Conservation (phyloP, 2,797 vertebrate genomes). For the Hephaestus fuliginosus region DNA sequence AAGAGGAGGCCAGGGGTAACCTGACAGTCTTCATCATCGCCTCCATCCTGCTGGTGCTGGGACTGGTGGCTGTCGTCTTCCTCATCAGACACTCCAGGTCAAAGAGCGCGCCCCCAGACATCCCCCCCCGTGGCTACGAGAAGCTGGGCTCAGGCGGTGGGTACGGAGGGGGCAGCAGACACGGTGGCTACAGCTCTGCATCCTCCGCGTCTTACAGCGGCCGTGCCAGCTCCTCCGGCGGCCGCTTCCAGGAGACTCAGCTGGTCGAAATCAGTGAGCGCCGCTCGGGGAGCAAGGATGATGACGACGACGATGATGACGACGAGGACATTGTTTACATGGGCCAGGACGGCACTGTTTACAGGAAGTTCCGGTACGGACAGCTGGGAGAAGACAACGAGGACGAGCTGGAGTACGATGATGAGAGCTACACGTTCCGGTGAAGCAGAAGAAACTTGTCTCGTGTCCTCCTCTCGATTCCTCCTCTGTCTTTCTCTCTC, state of each 20-base stretch:
- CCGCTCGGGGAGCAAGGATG: conserved; percentile 63
- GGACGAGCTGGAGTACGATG: conserved; percentile 94
- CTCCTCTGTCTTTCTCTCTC: not conserved
- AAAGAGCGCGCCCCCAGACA: conserved; percentile 76
- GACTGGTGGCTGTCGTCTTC: conserved; percentile 80
- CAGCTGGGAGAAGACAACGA: conserved; percentile 91
- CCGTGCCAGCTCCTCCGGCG: conserved; percentile 69
- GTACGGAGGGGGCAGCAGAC: conserved; percentile 65
- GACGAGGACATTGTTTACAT: conserved; percentile 97
- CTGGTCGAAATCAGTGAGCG: conserved; percentile 88
- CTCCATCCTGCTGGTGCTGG: conserved; percentile 87
- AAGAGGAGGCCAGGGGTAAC: conserved; percentile 77
- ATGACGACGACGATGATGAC: conserved; percentile 80
- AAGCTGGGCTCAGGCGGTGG: conserved; percentile 86
- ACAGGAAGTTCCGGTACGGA: conserved; percentile 94
- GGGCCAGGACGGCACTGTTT: conserved; percentile 95
- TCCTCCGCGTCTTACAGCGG: conserved; percentile 65
- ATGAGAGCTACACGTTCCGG: conserved; percentile 94
- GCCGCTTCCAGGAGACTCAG: conserved; percentile 85
- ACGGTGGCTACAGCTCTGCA: conserved; percentile 69
- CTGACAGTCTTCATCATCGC: conserved; percentile 86
- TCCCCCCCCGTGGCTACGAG: conserved; percentile 86
- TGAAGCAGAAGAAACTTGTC: conserved; percentile 63
- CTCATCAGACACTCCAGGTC: conserved; percentile 86
- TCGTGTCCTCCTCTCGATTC: not conserved